Percentiles rank a stretch among this genome's conserved stretches.
phyloP scores from a whole-genome alignment of 37 sponge, comb jelly and placozoan genomes.

The Agelas oroides region DNA sequence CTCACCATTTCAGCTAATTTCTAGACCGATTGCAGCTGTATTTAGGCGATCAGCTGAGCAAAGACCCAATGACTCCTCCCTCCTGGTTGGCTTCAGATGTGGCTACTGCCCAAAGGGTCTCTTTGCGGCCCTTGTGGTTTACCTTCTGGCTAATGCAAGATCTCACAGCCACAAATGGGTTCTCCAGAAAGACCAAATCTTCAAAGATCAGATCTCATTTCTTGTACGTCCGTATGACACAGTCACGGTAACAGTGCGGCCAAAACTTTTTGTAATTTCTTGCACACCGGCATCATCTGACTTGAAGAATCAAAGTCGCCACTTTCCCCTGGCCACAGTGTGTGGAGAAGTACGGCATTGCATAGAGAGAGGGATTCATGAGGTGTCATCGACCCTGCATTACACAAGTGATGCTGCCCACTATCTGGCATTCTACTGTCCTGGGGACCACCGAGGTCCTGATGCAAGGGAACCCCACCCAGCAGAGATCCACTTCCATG shows the following conservation, averaged over 20 bases:
- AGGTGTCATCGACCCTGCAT: not conserved
- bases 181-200: not conserved
- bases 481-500: not conserved
- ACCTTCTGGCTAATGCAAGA: not conserved
- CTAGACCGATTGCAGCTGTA: not conserved
- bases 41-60: not conserved
- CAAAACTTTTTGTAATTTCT: not conserved
- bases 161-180: not conserved
- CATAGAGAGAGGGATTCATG: not conserved
- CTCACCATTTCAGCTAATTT: not conserved
- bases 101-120: not conserved
- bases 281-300: not conserved
- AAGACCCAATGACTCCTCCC: not conserved
- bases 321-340: not conserved
- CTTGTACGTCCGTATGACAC: not conserved
- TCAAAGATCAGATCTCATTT: not conserved
- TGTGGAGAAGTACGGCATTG: not conserved
- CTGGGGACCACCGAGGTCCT: not conserved
- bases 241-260: not conserved
- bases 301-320: too few species aligned
- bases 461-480: not conserved
- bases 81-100: not conserved
- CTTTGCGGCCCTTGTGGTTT: not conserved
- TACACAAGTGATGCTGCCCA: not conserved
- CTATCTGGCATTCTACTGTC: not conserved